Conservation (phyloP, 2,113 vertebrate species). For the Smithornis capensis region DNA sequence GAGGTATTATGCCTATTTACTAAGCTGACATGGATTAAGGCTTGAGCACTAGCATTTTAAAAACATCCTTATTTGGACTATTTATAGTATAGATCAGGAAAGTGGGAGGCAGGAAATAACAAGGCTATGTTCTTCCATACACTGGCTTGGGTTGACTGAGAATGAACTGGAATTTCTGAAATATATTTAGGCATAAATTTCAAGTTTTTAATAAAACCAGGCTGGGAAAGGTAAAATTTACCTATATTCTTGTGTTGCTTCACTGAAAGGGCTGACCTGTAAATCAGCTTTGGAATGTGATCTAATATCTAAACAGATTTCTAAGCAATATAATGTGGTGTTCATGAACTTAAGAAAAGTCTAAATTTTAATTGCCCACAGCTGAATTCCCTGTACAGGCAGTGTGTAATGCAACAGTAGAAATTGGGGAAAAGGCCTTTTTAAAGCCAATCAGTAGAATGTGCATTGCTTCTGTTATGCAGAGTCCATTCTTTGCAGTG, state of each 20-base stretch:
- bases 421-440: not conserved
- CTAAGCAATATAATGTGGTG: not conserved
- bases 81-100: conserved; percentile 19
- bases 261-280: not conserved
- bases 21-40: not conserved
- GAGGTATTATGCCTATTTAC: not conserved
- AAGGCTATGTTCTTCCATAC: not conserved
- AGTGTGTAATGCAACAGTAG: not conserved
- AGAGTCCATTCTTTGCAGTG: not conserved
- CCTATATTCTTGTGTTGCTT: not conserved
- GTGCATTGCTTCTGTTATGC: not conserved
- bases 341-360: not conserved
- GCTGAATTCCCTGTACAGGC: not conserved
- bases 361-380: not conserved
- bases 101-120: conserved; percentile 8
- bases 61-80: not conserved
- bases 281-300: not conserved
- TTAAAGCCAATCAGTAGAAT: not conserved
- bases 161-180: not conserved
- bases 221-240: not conserved
- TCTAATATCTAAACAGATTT: not conserved
- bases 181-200: not conserved
- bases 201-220: not conserved
- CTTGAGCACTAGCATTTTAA: not conserved
- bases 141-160: not conserved